Evolutionary conservation across 2,113 vertebrate species (phyloP).

Genomic region (Nothobranchius furzeri): DNA sequence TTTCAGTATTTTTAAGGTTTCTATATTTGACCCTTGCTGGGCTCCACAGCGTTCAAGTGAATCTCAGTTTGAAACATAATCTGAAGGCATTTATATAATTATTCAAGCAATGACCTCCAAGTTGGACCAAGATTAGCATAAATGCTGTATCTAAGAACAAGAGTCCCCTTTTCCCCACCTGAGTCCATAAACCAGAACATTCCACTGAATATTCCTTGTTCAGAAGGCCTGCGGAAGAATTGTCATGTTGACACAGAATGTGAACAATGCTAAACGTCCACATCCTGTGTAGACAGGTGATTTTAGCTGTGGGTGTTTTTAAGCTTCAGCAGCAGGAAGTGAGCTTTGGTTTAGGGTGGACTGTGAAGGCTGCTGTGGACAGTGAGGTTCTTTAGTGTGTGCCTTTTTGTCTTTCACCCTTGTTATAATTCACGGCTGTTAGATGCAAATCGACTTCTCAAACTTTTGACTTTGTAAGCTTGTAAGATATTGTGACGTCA

Average conservation of each 20-base stretch:
- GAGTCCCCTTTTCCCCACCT: conserved; percentile 8
- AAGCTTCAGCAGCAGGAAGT: conserved; percentile 31
- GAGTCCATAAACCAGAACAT: conserved; percentile 24
- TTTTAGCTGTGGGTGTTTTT: conserved; percentile 29
- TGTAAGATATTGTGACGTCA: conserved; percentile 98
- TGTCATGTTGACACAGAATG: conserved; percentile 30
- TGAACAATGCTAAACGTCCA: conserved; percentile 32
- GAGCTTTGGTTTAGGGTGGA: conserved; percentile 40
- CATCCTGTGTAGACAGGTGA: conserved; percentile 28
- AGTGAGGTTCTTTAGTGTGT: conserved; percentile 86
- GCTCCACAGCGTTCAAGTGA: background rate
- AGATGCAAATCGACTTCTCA: conserved; percentile 80
- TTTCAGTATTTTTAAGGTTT: background rate
- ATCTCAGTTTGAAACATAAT: background rate
- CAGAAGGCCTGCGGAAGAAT: conserved; percentile 5
- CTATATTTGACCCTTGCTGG: background rate
- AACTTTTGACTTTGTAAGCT: conserved; percentile 91
- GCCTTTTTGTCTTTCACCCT: conserved; percentile 94
- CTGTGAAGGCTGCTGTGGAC: conserved; percentile 70
- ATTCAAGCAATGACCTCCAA: conserved; percentile 19
- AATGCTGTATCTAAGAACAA: conserved; percentile 10
- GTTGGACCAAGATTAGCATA: conserved; percentile 15
- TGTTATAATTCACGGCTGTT: conserved; percentile 86
- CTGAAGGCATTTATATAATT: conserved; percentile 1
- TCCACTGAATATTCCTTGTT: conserved; percentile 36